Evolutionary conservation across 1,140 invertebrate genomes (phyloP), one percentile per base, ranked within the genome.

Genomic region (Zaprionus ornatus): DNA sequence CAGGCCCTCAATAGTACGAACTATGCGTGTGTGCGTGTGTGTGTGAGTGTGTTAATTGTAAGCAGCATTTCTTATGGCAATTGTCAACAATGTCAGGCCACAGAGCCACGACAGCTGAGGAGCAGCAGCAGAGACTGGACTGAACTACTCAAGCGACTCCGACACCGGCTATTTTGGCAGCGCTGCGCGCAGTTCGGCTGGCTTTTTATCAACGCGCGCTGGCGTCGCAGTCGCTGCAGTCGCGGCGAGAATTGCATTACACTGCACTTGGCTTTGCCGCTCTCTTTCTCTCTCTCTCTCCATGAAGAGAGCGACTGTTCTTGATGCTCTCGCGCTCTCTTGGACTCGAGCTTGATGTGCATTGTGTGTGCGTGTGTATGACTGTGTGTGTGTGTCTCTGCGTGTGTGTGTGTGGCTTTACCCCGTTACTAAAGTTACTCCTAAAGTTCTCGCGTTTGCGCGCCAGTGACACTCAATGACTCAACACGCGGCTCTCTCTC

Each of bases 361-460:
- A 23, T 55, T n/a, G 15, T 40, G 35, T 68, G 48, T 48, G 27
- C 45, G 10, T 60, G 54, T 57, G 29, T 25, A 25, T 63, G 29
- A 59, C 50, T 71, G 60, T 74, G 55, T 37, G 35, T 23, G 32
- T 68, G 29, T 50, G 50, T 32, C n/a, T n/a, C n/a, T n/a, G n/a
- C n/a, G 63, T 77, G 50, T 71, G 40, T 72, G 52, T 37, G 65
- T 75, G 65, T 40, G 62, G 61, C 73, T 68, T 79, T 87, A 88
- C 84, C 83, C 80, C 84, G 77, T 82, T 77, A 70, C 48, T 64
- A 29, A 25, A 48, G 48, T 56, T 77, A 73, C 84, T 78, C 77
- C 83, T 87, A 87, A 87, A 87, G 84, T 87, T 87, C 85, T 87
- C 84, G 84, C 80, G 77, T 88, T 80, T 88, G 84, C 84, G 84